Evolutionary conservation across 2,797 vertebrate genomes (phyloP).

Genomic region (Acipenser transmontanus): DNA sequence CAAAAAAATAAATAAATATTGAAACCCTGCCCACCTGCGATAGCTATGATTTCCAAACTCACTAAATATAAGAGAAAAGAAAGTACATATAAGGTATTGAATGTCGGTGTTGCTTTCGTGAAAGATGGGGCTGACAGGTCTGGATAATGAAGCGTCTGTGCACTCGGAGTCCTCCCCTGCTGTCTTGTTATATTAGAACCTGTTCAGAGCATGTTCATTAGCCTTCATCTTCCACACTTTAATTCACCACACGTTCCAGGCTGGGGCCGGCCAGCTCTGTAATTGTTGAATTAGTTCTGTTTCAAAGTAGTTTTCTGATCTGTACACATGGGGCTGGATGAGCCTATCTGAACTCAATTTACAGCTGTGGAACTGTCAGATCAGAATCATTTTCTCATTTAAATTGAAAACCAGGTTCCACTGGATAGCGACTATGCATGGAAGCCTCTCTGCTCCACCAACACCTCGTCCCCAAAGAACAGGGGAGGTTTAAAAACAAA

Average conservation of each 20-base stretch:
- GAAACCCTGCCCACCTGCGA: too few relatives aligned
- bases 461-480: too few relatives aligned
- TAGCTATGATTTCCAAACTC: too few relatives aligned
- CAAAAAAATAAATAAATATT: too few relatives aligned
- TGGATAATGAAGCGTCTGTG: not conserved
- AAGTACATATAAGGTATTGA: not conserved
- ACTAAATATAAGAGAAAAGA: not conserved
- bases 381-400: constrained; percentile 34
- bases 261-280: constrained; percentile 32
- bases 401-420: constrained; percentile 25
- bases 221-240: constrained; percentile 8
- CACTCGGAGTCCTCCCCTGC: not conserved
- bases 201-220: not conserved
- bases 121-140: not conserved
- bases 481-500: too few relatives aligned
- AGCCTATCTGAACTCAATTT: constrained; percentile 14
- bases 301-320: constrained; percentile 46
- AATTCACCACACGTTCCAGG: constrained; percentile 37
- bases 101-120: not conserved
- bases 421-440: not conserved
- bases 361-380: constrained; percentile 30
- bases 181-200: constrained; percentile 4
- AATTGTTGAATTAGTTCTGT: constrained; percentile 52
- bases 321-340: constrained; percentile 16
- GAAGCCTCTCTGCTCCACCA: not conserved